Conservation (phyloP, 2,797 vertebrate species). For the Phrynocephalus vlangalii region DNA sequence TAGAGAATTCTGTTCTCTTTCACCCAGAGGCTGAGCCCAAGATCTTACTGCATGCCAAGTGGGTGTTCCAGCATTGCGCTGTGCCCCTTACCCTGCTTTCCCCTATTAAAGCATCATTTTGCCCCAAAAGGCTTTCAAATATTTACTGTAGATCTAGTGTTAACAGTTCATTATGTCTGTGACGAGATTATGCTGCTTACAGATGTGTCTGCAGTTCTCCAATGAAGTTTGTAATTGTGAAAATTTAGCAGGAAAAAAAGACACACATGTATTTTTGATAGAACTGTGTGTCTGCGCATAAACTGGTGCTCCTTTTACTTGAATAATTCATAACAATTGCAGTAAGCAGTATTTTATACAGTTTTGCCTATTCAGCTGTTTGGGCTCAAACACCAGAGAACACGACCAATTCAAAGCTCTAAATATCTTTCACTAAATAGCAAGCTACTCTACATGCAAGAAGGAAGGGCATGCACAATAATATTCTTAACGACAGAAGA, state of each 20-base stretch:
- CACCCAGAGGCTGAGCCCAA: neutral
- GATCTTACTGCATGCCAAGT: neutral
- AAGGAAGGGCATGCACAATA: constrained; percentile 64
- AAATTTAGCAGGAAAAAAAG: neutral
- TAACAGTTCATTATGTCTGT: neutral
- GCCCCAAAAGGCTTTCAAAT: neutral
- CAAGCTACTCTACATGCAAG: constrained; percentile 71
- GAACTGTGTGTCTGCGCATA: neutral
- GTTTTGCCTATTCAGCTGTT: neutral
- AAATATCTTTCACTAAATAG: constrained; percentile 26
- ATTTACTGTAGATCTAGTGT: neutral
- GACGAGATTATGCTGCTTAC: neutral
- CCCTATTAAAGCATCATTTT: neutral
- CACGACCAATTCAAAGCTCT: neutral
- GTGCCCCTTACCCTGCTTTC: neutral
- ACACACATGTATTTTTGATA: neutral
- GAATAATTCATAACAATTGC: neutral
- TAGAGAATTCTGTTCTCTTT: neutral
- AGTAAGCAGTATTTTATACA: neutral
- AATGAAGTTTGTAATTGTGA: neutral
- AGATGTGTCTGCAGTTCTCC: neutral
- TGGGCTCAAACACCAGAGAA: constrained; percentile 17
- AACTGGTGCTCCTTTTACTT: neutral
- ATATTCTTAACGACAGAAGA: constrained; percentile 3
- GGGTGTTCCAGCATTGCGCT: neutral